Evolutionary conservation across 1,140 invertebrate genomes (phyloP).

Genomic region (Cydia fagiglandana): DNA sequence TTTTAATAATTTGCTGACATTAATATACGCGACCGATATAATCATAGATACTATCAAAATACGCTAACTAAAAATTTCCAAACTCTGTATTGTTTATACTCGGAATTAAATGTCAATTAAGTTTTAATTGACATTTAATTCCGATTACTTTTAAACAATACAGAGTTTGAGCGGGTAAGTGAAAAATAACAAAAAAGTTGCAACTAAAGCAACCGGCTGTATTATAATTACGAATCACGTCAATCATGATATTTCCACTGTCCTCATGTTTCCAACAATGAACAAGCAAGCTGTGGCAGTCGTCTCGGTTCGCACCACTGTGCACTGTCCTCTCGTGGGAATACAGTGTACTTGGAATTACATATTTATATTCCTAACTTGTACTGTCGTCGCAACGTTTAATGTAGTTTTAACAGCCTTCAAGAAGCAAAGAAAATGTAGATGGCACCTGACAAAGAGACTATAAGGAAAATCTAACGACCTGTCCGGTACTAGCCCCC

Average conservation of each 20-base stretch:
- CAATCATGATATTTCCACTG: conserved; percentile 11
- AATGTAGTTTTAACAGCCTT: conserved; percentile 45
- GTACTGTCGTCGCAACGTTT: conserved; percentile 36
- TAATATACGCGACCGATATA: too few relatives aligned
- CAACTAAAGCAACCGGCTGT: neutral
- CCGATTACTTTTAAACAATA: too few relatives aligned
- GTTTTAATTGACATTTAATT: too few relatives aligned
- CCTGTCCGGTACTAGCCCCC: neutral
- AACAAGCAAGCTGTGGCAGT: neutral
- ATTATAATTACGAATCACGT: conserved; percentile 23
- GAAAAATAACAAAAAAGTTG: too few relatives aligned
- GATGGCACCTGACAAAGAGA: conserved; percentile 40
- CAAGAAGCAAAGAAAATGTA: conserved; percentile 42
- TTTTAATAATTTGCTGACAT: too few relatives aligned
- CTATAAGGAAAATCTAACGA: conserved; percentile 41
- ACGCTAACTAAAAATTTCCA: too few relatives aligned
- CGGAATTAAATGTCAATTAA: too few relatives aligned
- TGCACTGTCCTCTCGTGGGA: conserved; percentile 48
- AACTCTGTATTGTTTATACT: too few relatives aligned
- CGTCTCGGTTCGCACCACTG: conserved; percentile 10
- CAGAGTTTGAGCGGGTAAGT: too few relatives aligned
- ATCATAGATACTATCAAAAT: too few relatives aligned
- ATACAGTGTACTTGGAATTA: conserved; percentile 49
- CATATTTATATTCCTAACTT: conserved; percentile 48
- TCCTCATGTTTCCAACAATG: neutral